Evolutionary conservation across 2,888 invertebrate species (phyloP), one percentile per base, ranked within the genome.

Genomic region (Xanthorhoe designata): DNA sequence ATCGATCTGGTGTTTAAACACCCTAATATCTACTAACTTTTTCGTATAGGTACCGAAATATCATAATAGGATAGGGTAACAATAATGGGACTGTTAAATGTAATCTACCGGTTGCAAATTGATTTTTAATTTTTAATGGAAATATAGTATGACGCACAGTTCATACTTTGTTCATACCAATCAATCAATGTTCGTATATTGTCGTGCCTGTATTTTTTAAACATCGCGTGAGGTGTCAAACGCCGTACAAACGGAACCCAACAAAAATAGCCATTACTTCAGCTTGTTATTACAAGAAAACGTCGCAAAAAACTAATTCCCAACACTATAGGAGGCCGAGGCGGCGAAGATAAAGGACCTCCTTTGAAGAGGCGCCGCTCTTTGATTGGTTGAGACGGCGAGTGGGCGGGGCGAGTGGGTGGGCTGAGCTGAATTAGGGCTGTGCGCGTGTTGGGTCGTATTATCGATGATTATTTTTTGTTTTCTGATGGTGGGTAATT

Each of bases 151-250:
- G 38, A 42, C 38, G 38, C 38, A 42, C 13, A 13, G 13, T 42
- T 42, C 38, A 42, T 42, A 42, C 38, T 13, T 42, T 1, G 32
- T 56, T 57, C 59, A 64, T 51, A 49, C 56, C 56, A 56, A 73
- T 72, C 69, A 71, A 75, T 75, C 71, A 70, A 69, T 49, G 61
- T 62, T 62, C 58, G 18, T 56, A 63, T 55, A 55, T 55, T 61
- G 61, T 62, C 60, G 49, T 69, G 73, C 69, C 24, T 61, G 66
- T 57, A 67, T 66, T 72, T 69, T 62, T 69, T 67, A 70, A 72
- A 73, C 75, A 81, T 89, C 86, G 89, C 91, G 89, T 90, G 90
- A 85, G 83, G 84, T 86, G 88, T 88, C 87, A 88, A 85, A 84
- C 84, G 70, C 71, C 73, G 66, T 68, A 72, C 76, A 73, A 71